phyloP scores from a whole-genome alignment of 1,140 invertebrate species.

The Ephestia elutella region DNA sequence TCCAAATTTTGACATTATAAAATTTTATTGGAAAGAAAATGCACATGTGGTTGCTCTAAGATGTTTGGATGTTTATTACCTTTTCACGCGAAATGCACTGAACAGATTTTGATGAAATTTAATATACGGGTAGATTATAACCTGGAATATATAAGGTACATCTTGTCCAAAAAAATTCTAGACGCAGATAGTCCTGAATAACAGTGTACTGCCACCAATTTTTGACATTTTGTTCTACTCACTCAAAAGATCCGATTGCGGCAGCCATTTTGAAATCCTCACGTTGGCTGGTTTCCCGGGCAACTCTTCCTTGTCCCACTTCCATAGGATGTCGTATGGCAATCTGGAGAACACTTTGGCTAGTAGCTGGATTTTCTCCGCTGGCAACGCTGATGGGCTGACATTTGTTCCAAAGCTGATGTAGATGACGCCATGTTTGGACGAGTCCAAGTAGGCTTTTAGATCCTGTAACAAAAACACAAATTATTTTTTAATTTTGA shows the following conservation, averaged over 20 bases:
- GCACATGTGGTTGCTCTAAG: no score
- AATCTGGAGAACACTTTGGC: slow-evolving; percentile 59
- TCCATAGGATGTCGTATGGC: slow-evolving; percentile 70
- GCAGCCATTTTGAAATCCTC: slow-evolving; percentile 71
- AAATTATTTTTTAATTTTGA: slow-evolving; percentile 1
- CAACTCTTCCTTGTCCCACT: slow-evolving; percentile 58
- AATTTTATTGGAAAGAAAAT: no score
- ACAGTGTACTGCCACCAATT: no score
- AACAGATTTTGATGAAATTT: no score
- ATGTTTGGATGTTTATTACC: no score
- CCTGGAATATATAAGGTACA: no score
- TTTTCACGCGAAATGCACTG: no score
- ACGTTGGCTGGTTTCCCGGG: slow-evolving; percentile 64
- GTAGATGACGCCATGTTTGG: slow-evolving; percentile 53
- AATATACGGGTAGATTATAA: no score
- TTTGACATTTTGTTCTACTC: no score
- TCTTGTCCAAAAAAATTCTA: no score
- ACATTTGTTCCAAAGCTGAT: slow-evolving; percentile 76
- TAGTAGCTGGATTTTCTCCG: slow-evolving; percentile 54
- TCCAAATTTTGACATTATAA: no score
- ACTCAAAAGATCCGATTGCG: slow-evolving; percentile 66
- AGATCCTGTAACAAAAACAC: slow-evolving; percentile 29
- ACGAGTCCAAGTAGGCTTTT: slow-evolving; percentile 31
- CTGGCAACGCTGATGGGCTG: slow-evolving; percentile 51
- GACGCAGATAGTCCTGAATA: no score